Evolutionary conservation across 2,797 vertebrate species (phyloP).

Genomic region (Xiphorhynchus erythropygius): DNA sequence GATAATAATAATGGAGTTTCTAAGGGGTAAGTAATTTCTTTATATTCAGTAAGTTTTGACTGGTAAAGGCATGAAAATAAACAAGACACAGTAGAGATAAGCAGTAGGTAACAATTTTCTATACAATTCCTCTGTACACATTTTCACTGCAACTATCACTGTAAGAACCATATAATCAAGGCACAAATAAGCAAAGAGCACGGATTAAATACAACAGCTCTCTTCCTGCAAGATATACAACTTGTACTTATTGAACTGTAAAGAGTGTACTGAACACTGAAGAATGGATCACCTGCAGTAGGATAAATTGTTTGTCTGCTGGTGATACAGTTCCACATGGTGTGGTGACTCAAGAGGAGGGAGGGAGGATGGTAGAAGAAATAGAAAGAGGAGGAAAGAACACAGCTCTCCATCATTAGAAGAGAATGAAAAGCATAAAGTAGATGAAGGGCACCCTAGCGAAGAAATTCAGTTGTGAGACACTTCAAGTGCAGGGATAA

Average conservation of each 20-base stretch:
- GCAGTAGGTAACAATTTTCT: constrained; percentile 20
- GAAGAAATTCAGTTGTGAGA: not conserved
- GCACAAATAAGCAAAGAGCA: constrained; percentile 21
- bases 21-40: not conserved
- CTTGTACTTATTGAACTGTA: not conserved
- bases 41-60: constrained; percentile 17
- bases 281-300: not conserved
- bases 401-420: not conserved
- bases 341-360: not conserved
- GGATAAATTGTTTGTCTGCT: not conserved
- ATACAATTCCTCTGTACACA: not conserved
- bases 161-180: constrained; percentile 6
- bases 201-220: not conserved
- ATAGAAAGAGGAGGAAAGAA: not conserved
- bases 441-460: not conserved
- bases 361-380: not conserved
- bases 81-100: not conserved
- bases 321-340: not conserved
- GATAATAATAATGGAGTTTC: not conserved
- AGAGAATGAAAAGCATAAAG: not conserved
- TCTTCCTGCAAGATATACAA: not conserved
- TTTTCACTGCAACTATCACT: constrained; percentile 26
- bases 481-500: not conserved
- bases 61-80: constrained; percentile 34
- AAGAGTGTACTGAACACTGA: not conserved